phyloP scores from a whole-genome alignment of 2,888 invertebrate species.

The Xestia xanthographa region DNA sequence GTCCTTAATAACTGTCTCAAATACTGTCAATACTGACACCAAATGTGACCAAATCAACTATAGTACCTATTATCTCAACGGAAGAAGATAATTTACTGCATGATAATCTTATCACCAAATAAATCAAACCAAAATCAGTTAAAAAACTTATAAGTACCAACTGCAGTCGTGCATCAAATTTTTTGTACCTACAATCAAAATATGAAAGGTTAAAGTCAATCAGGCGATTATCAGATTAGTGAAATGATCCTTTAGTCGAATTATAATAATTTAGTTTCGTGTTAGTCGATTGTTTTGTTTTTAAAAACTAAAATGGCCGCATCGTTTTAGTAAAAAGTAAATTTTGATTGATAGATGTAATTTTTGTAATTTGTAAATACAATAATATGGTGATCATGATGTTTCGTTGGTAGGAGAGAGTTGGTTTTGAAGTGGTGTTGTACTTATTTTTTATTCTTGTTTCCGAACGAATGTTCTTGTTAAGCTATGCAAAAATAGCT shows the following conservation, averaged over 20 bases:
- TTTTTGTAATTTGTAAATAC: constrained; percentile 53
- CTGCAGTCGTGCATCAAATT: constrained; percentile 63
- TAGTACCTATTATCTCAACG: not conserved
- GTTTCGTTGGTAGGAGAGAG: constrained; percentile 29
- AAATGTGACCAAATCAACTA: not conserved
- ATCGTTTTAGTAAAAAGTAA: constrained; percentile 63
- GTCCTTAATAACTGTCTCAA: too few relatives aligned
- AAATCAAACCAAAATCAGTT: constrained; percentile 42
- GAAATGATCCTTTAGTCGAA: constrained; percentile 74
- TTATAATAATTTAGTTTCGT: constrained; percentile 80
- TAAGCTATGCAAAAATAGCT: not conserved
- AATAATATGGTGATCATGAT: constrained; percentile 45
- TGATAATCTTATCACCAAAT: constrained; percentile 39
- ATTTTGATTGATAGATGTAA: constrained; percentile 72
- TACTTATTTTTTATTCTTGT: not conserved
- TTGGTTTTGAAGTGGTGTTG: constrained; percentile 5
- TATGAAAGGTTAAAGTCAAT: constrained; percentile 72
- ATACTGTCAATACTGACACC: too few relatives aligned
- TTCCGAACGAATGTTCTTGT: not conserved
- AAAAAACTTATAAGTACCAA: constrained; percentile 47
- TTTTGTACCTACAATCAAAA: constrained; percentile 63
- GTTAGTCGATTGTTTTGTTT: constrained; percentile 67
- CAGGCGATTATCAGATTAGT: constrained; percentile 80
- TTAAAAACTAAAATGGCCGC: constrained; percentile 62
- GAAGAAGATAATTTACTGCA: constrained; percentile 18